Base-by-base conservation (phyloP, 1,140 invertebrate species). In the Drosophila aff. region DNA sequence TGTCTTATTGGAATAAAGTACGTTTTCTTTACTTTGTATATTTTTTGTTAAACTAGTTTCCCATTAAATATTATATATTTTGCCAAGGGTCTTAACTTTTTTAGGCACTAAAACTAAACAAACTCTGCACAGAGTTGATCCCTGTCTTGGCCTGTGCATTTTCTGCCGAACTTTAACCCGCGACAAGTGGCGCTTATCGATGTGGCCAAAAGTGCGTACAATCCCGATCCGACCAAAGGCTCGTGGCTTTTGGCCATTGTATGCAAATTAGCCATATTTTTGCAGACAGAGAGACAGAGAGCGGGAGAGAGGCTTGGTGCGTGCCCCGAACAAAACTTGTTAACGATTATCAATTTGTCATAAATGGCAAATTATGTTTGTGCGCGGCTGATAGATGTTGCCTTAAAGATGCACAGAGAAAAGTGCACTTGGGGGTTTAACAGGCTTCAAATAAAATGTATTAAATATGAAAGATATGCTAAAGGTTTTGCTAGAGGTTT, bases 341-440 rank as follows among this genome's bases (percentile, higher is more conserved):
- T 64, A 84, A 50, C 85, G 85, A 90, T 90, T 90, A 90, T 90
- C 85, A 90, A 90, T 90, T 90, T 90, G 85, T 90, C 85, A 90
- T 90, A 90, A 90, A 90, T 90, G 85, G 85, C 82, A 79, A 79
- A 79, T 68, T 73, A 69, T 67, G 77, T 75, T 63, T 76, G 53
- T 66, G 58, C 41, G 33, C 26, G 47, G 40, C 83, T 84, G 81
- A 87, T 90, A 90, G 84, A 89, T 89, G 80, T 64, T 78, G 52
- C 40, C 43, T 43, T 23, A 10, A 16, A 23, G 23, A 18, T 66
- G 18, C 60, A 33, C 21, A 33, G 7, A 8, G 11, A 38, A 16
- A 36, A 36, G 2, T n/a, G 3, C 33, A 66, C 21, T 46, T 33
- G 0, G 9, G 0, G 3, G 5, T 6, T 28, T 9, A 10, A 28